Base-by-base conservation (phyloP, 2,797 vertebrate genomes). In the Paedocypris micromegethes region DNA sequence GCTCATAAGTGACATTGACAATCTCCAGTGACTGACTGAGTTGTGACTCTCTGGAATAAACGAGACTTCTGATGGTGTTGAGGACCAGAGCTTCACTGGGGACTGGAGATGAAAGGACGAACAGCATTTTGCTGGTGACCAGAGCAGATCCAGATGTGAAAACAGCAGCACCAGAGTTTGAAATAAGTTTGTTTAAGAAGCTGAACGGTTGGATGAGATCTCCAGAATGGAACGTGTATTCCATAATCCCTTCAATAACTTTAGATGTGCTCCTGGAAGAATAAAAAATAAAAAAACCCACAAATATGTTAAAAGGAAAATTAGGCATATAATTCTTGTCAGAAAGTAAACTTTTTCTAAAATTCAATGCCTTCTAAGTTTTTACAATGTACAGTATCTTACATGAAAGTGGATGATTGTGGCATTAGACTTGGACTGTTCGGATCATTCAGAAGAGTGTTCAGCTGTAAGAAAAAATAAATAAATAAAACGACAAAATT, bases 371-470 rank as follows among this genome's bases (percentile, higher is more conserved):
- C 9, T 8, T 41, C 55, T 5, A n/a, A 5, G 2, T 42, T 57
- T 43, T 41, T 4, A 5, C 43, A 3, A 9, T 9, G 9, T 0
- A n/a, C n/a, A n/a, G n/a, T n/a, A 23, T 51, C 66, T 60, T 59
- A 68, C 66, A 0, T 6, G 5, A 59, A 68, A 6, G 3, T 46
- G 3, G 5, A n/a, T 4, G 57, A 46, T 0, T 5, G 44, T 41
- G 49, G 9, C 39, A 40, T 2, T 2, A 68, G 46, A 7, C 1
- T 0, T 9, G 4, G 1, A 5, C 5, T 8, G 4, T 0, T 1
- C 2, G 53, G 53, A 7, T 55, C 43, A n/a, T 68, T 68, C 9
- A 68, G 42, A 59, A 68, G 56, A 52, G 48, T 68, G 56, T 59
- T 68, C 9, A 68, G 49, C 66, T 59, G 47, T 2, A 40, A 4